Evolutionary conservation across 2,888 invertebrate genomes (phyloP), one percentile per base, ranked within the genome.

Genomic region (Phortica okadai): DNA sequence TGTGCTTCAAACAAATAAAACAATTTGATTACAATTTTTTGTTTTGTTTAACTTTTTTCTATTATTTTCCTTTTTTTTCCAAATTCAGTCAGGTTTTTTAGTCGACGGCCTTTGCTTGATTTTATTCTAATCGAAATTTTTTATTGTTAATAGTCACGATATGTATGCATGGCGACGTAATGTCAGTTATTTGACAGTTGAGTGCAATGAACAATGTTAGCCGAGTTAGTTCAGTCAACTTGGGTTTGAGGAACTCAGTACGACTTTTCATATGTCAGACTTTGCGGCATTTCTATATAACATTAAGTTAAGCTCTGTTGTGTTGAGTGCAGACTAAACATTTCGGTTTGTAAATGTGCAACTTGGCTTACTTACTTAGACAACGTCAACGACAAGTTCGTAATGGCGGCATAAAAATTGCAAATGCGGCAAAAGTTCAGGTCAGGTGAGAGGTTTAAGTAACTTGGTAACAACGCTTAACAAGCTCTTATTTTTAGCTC

Each of bases 111-210:
- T 78, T 79, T 77, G 86, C 80, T 84, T 88, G 44, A 72, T 88
- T 85, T 88, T 80, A 85, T 85, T 85, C 85, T 88, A 85, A 85
- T 85, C 85, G 85, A 85, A 88, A 88, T 79, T 88, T 82, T 85
- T 85, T 85, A 85, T 85, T 85, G 85, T 85, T 76, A 77, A 79
- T 81, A 85, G 85, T 85, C 85, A 85, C 89, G 85, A 86, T 84
- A 87, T 81, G 89, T 79, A 77, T 79, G 81, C 85, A 80, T 76
- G 85, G 77, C 72, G 50, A 44, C 75, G 83, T 85, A 85, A 85
- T 85, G 88, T 87, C 85, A 87, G 85, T 85, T 85, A 85, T 85
- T 85, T 85, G 85, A 85, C 85, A 83, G 84, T 86, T 82, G 86
- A 88, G 84, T 88, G 86, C 84, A 86, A 69, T 78, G 14, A 50